Evolutionary conservation across 92 coral and sea anemone species (phyloP), one percentile per base, ranked within the genome.

Genomic region (Zoanthus sansibaricus): DNA sequence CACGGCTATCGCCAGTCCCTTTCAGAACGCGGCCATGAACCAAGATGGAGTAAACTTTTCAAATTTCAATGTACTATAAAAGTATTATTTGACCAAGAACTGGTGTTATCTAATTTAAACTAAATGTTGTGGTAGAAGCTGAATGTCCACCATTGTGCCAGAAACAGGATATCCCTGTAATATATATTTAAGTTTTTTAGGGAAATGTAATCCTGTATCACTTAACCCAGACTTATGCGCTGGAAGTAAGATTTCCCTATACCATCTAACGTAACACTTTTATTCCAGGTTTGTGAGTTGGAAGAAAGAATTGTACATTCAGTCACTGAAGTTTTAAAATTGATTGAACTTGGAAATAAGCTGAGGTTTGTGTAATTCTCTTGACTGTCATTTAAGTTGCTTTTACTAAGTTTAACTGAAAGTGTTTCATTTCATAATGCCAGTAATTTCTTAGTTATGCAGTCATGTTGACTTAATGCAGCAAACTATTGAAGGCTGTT

Each of bases 291-390:
- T 52, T 97, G 99, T 89, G 98, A 97, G 56, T 77, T 97, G 71
- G 94, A 97, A 70, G 99, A 97, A 86, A 93, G 84, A 76, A 89
- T 97, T 49, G 98, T 97, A 21, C 91, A 89, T 76, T 90, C 97
- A 10, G 99, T 97, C 3, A 95, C 94, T 58, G 99, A 97, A n/a
- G 98, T 96, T 17, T 89, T 97, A 71, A 97, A 97, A 73, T 88
- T 97, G 7, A 97, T 97, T 44, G 99, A 97, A 77, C 94, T 97
- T 46, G 99, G 99, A 45, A 97, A 92, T 76, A 94, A 96, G 90
- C 95, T 95, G 33, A 97, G 98, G 99, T 97, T 73, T 72, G 79
- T 73, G 78, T 7, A 49, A 4, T 47, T 66, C n/a, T 58, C 20
- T 31, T 7, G 72, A 0, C 37, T 67, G 72, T 18, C 72, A 9